Evolutionary conservation across 1,140 invertebrate genomes (phyloP), one percentile per base, ranked within the genome.

Genomic region (Drusus annulatus): DNA sequence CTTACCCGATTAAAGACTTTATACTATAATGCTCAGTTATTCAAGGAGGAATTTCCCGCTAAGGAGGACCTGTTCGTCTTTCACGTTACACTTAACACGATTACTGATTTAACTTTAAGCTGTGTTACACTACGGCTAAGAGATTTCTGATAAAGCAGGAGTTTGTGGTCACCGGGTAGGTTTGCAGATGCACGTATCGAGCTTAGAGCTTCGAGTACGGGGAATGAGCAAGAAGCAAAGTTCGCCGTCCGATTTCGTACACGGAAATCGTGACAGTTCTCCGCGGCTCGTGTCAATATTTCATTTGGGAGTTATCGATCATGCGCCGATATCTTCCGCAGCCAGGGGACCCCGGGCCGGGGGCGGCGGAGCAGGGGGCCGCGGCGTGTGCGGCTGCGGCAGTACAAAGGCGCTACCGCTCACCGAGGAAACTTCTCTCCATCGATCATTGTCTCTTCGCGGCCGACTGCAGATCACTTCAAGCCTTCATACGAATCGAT

Each of bases 231-330:
- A 19, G 54, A 56, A 56, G 54, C 54, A 17, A 17, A 56, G 54
- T 56, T 56, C 54, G 54, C 36, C 36, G 36, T 60, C 17, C 56
- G 56, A 60, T 60, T 60, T 60, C 56, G 56, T 60, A 60, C 56
- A 60, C 56, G 56, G 23, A 7, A 60, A 23, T 60, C 56, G 56
- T 60, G 56, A 60, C 16, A 17, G 15, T 65, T 65, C 62, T 65
- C 15, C 62, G 10, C 16, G 62, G 62, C 62, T 65, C 62, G 62
- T 65, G 62, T 65, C 62, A 65, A 65, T 65, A 65, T 65, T 65
- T 65, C 62, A 65, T 21, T 25, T 65, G 13, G 21, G 16, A 65
- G 62, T 65, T 65, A 65, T 65, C 62, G 62, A 65, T 65, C 62
- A 65, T 31, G 62, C 56, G 56, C 16, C 21, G 62, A 65, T 65